These are phyloP conservation scores for Unio pictorum DNA, from an alignment of 2,888 invertebrate species.

Conservation along the genomic window DNA sequence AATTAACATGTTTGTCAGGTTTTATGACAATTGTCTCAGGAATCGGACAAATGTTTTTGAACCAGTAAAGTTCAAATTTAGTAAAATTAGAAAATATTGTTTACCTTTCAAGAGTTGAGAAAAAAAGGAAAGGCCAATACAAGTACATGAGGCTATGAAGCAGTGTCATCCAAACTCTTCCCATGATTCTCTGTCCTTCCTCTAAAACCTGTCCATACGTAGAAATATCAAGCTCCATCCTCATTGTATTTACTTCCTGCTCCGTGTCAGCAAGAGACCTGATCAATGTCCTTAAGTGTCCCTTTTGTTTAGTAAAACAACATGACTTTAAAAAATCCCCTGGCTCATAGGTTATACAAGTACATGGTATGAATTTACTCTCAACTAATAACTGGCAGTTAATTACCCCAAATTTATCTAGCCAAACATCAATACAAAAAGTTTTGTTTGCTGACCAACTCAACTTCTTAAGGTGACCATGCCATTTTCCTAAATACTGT, in stretches of 20 bases:
- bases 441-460: not conserved
- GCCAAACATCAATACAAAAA: not conserved
- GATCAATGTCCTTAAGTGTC: too few species aligned
- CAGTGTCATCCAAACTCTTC: not conserved
- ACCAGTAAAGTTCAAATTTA: too few species aligned
- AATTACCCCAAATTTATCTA: conserved; percentile 11
- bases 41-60: too few species aligned
- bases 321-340: conserved; percentile 35
- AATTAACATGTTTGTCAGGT: too few species aligned
- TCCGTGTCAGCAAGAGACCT: too few species aligned
- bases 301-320: conserved; percentile 10
- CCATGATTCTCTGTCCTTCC: not conserved
- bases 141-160: not conserved
- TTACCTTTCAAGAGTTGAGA: not conserved
- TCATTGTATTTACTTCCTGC: not conserved
- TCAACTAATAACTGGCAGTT: conserved; percentile 15
- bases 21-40: too few species aligned
- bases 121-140: too few species aligned
- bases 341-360: conserved; percentile 42
- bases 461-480: not conserved
- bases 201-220: not conserved
- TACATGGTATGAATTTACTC: conserved; percentile 14
- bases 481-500: not conserved
- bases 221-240: not conserved
- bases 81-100: not conserved